Percentiles rank a stretch among this genome's conserved stretches.
These are phyloP conservation scores for Synergus gifuensis DNA, from an alignment of 2,888 invertebrate species.

Conservation along the genomic window DNA sequence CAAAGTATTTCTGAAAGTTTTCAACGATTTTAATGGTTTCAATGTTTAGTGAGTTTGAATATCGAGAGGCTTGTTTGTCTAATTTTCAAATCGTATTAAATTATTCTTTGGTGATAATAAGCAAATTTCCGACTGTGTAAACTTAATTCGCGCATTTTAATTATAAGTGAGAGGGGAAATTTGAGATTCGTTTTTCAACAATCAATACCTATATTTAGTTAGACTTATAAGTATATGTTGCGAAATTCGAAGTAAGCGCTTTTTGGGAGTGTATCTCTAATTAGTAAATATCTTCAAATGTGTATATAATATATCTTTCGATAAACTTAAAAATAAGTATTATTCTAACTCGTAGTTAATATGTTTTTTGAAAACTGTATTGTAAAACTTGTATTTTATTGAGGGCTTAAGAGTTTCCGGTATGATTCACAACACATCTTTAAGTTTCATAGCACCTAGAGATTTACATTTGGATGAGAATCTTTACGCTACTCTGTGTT, in stretches of 20 bases:
- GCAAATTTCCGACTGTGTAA: background rate
- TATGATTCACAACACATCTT: background rate
- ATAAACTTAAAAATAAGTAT: background rate
- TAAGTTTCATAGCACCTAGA: conserved; percentile 5
- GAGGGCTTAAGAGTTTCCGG: conserved; percentile 4
- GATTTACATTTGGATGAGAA: conserved; percentile 10
- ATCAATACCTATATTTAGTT: background rate
- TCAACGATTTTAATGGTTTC: background rate
- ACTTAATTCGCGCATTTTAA: background rate
- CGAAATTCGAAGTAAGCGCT: no score
- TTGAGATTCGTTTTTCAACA: background rate
- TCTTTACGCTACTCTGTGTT: conserved; percentile 20
- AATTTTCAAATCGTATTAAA: conserved; percentile 15
- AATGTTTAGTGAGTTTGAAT: background rate
- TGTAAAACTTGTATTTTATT: background rate
- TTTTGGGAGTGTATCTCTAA: no score
- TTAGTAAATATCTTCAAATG: no score
- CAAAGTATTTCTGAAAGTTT: no score
- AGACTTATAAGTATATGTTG: no score
- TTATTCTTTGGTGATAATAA: background rate
- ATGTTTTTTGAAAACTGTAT: background rate
- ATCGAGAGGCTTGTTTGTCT: background rate
- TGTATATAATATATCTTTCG: no score
- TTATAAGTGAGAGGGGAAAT: conserved; percentile 20
- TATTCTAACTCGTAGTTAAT: background rate